Percentiles rank a stretch among this genome's conserved stretches.
These are phyloP conservation scores for Oreotragus oreotragus DNA, from an alignment of 2,113 vertebrate species.

Conservation along the genomic window DNA sequence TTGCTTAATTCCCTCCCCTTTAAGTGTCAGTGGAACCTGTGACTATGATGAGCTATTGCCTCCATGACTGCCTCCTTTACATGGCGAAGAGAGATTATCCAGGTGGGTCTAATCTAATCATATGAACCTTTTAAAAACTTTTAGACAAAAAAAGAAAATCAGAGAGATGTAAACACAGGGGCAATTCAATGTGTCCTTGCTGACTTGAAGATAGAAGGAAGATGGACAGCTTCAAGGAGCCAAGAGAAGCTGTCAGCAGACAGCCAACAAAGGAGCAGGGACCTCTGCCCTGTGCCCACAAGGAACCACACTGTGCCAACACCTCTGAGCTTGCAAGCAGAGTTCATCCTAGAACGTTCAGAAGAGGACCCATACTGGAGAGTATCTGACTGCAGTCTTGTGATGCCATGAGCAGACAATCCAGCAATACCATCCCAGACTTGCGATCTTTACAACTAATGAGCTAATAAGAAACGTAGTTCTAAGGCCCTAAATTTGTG, in stretches of 20 bases:
- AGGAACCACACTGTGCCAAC: neutral
- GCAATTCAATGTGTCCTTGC: neutral
- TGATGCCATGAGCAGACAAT: neutral
- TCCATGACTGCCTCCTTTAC: neutral
- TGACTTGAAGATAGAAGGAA: neutral
- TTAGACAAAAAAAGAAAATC: neutral
- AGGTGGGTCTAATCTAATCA: neutral
- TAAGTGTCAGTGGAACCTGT: neutral
- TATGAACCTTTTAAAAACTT: neutral
- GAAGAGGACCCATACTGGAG: no score
- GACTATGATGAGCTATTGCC: neutral
- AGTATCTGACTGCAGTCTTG: neutral
- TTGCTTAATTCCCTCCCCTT: neutral
- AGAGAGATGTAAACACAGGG: neutral
- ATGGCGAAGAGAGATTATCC: neutral
- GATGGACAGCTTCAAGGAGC: neutral
- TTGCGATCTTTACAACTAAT: neutral
- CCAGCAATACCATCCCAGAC: neutral
- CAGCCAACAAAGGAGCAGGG: neutral
- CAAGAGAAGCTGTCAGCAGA: neutral
- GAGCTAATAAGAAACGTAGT: neutral
- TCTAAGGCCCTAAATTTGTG: neutral
- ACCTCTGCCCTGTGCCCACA: neutral
- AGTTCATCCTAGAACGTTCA: neutral
- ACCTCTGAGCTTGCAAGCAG: neutral